Conservation (phyloP, 2,113 vertebrate species). For the Tyto alba region DNA sequence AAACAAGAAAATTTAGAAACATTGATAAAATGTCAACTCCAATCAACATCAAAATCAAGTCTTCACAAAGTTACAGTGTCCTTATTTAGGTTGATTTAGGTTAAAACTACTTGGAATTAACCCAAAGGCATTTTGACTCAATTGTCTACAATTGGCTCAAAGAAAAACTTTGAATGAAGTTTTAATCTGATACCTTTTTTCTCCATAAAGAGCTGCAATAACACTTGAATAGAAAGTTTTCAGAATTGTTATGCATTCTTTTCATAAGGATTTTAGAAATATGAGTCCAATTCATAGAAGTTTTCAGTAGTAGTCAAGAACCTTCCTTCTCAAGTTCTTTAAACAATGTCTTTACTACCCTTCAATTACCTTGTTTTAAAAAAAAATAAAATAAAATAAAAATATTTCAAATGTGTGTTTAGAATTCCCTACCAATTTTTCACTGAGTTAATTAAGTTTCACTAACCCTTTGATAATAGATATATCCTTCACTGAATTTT, state of each 20-base stretch:
- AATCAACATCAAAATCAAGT: slow-evolving; percentile 48
- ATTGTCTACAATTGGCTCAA: background rate
- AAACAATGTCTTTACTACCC: background rate
- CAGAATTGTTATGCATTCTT: background rate
- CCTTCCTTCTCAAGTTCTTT: background rate
- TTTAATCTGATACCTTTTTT: background rate
- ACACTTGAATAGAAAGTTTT: background rate
- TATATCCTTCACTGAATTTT: background rate
- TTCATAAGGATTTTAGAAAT: background rate
- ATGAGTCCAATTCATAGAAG: background rate
- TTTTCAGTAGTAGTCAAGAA: background rate
- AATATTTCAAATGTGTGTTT: background rate
- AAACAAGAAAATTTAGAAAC: slow-evolving; percentile 45
- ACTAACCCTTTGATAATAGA: background rate
- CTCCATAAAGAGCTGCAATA: background rate
- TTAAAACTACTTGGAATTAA: slow-evolving; percentile 21
- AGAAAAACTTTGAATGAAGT: background rate
- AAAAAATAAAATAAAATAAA: no score
- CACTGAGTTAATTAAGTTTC: background rate
- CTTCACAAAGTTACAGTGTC: slow-evolving; percentile 44
- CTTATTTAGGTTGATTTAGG: slow-evolving; percentile 38
- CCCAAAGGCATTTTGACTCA: background rate
- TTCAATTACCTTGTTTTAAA: background rate
- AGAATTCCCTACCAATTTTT: background rate
- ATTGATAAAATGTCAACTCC: slow-evolving; percentile 62